Evolutionary conservation across 2,113 vertebrate genomes (phyloP).

Genomic region (Pungitius pungitius): DNA sequence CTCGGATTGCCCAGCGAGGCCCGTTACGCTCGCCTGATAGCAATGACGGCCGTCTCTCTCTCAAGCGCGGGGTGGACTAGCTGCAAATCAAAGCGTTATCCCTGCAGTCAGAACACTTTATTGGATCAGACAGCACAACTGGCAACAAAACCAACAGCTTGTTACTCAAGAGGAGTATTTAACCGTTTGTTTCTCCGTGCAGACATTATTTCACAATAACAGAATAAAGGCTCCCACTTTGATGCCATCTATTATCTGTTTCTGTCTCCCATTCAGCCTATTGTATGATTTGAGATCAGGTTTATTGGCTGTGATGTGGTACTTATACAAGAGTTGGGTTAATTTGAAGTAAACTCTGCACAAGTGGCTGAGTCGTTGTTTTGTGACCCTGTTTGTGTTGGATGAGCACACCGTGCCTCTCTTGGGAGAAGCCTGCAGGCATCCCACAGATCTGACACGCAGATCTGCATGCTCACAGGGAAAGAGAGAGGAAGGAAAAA

Average conservation of each 20-base stretch:
- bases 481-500: constrained; percentile 50
- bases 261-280: constrained; percentile 29
- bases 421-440: constrained; percentile 80
- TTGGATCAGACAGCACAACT: neutral
- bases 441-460: constrained; percentile 81
- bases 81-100: constrained; percentile 34
- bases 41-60: constrained; percentile 15
- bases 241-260: constrained; percentile 44
- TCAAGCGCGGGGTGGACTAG: neutral
- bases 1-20: constrained; percentile 37
- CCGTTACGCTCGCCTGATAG: constrained; percentile 34
- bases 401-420: constrained; percentile 75
- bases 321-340: constrained; percentile 61
- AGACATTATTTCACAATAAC: constrained; percentile 29
- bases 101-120: constrained; percentile 26
- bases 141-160: constrained; percentile 21
- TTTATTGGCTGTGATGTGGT: constrained; percentile 56
- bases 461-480: constrained; percentile 61
- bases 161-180: constrained; percentile 27
- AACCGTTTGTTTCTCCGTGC: constrained; percentile 29
- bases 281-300: constrained; percentile 51
- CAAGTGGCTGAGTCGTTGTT: constrained; percentile 76
- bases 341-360: constrained; percentile 77
- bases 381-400: constrained; percentile 82
- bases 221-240: constrained; percentile 24